Evolutionary conservation across 1,140 invertebrate genomes (phyloP), one percentile per base, ranked within the genome.

Genomic region (Calliopsis andreniformis): DNA sequence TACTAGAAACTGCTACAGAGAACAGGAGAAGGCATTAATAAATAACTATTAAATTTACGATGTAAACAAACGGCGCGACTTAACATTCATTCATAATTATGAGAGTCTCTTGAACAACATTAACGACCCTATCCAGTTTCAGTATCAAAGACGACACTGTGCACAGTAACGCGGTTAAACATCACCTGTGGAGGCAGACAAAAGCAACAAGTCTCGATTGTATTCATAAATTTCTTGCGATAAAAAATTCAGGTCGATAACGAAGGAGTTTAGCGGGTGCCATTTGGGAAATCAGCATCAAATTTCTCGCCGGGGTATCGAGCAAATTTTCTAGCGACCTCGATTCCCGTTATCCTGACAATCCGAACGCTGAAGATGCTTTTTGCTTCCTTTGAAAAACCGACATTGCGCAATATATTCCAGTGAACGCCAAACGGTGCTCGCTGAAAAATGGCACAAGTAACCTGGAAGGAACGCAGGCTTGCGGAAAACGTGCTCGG

Each of bases 301-400:
- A 73, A 43, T 35, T 67, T 55, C 28, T 47, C 28, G 7, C 14
- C 5, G 0, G 5, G 6, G 10, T 23, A 56, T 66, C 25, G 49
- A 0, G 32, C 16, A 14, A 56, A 67, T 67, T 67, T 45, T 56
- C 53, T 28, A 55, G 28, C 3, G 18, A n/a, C 25, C 35, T 0
- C 12, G 18, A 32, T 23, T 51, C 14, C 6, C 10, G 42, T 67
- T 67, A 75, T 67, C 71, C 35, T 35, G 39, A 56, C 49, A 75
- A 67, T 58, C 42, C 39, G 3, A 20, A n/a, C 63, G 10, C 2
- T 18, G 6, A 14, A 18, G 32, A 53, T 28, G n/a, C 20, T 35
- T 43, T 56, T 67, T 47, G 20, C 32, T 39, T 18, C 28, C 5
- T 3, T n/a, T 5, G 3, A 1, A 16, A 56, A 35, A 32, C 30